Percentiles rank a stretch among this genome's conserved stretches.
Conservation (phyloP, 2,888 invertebrate genomes). For the Synergus umbraculus region DNA sequence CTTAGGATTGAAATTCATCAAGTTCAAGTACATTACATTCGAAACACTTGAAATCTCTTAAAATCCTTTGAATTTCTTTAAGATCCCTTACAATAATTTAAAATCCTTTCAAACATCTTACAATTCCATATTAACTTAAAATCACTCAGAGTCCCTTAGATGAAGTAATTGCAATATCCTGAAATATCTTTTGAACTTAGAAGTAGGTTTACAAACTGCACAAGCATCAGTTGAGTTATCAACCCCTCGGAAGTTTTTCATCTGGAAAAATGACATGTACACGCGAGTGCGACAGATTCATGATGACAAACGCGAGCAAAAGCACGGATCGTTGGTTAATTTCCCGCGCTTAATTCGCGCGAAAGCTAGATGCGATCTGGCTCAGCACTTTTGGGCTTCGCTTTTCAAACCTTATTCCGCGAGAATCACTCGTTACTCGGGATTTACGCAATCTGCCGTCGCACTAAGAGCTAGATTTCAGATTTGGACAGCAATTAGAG, state of each 20-base stretch:
- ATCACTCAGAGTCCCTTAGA: too few species aligned
- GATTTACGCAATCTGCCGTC: constrained; percentile 37
- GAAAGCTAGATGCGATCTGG: constrained; percentile 22
- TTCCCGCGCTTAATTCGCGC: constrained; percentile 27
- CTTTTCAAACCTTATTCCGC: constrained; percentile 25
- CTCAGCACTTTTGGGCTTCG: constrained; percentile 26
- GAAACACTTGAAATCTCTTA: too few species aligned
- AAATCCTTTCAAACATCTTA: too few species aligned
- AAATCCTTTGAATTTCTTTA: too few species aligned
- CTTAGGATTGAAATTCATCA: too few species aligned
- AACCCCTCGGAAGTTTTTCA: not conserved
- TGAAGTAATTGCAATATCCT: too few species aligned
- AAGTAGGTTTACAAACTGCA: too few species aligned
- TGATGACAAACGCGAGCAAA: not conserved
- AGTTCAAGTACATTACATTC: too few species aligned
- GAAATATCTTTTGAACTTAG: too few species aligned
- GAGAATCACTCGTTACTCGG: constrained; percentile 36
- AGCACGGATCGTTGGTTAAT: constrained; percentile 21
- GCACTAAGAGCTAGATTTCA: constrained; percentile 28
- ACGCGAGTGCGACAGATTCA: not conserved
- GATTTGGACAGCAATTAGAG: constrained; percentile 41
- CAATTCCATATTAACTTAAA: too few species aligned
- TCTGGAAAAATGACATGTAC: not conserved
- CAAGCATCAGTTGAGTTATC: too few species aligned
- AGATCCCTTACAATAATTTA: too few species aligned